These are phyloP conservation scores for Drosophila willistoni DNA, from an alignment of 1,140 invertebrate genomes.

Conservation along the genomic window DNA sequence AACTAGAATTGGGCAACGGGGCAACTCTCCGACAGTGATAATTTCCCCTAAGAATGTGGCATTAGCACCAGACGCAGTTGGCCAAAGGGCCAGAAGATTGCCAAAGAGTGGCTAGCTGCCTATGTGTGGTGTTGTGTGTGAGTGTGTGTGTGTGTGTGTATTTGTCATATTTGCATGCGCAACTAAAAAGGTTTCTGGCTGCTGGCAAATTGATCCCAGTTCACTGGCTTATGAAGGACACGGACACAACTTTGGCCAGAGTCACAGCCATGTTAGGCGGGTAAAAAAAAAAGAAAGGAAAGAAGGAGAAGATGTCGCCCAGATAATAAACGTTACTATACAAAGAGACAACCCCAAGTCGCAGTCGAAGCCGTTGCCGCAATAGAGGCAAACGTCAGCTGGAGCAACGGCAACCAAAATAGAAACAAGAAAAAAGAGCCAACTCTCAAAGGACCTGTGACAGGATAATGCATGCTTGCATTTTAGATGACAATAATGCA, in stretches of 20 bases:
- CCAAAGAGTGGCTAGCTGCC: constrained; percentile 1
- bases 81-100: constrained; percentile 54
- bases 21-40: constrained; percentile 56
- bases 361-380: constrained; percentile 28
- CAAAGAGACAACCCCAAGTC: constrained; percentile 22
- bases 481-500: constrained; percentile 83
- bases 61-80: constrained; percentile 76
- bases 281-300: no score
- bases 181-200: constrained; percentile 79
- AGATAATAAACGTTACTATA: constrained; percentile 69
- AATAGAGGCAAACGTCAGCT: constrained; percentile 1
- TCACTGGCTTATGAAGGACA: constrained; percentile 78
- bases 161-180: constrained; percentile 80
- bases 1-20: constrained; percentile 16
- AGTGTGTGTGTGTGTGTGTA: constrained; percentile 43
- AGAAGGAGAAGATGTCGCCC: constrained; percentile 15
- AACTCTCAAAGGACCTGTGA: constrained; percentile 82
- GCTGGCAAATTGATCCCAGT: constrained; percentile 79
- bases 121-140: constrained; percentile 1
- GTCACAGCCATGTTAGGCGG: neutral
- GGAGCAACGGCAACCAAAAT: constrained; percentile 50
- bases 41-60: constrained; percentile 79
- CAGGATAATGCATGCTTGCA: constrained; percentile 83
- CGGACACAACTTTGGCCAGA: constrained; percentile 38
- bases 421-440: constrained; percentile 44